Base-by-base conservation (phyloP, 92 coral and sea anemone genomes). In the Bergia puertoricense region DNA sequence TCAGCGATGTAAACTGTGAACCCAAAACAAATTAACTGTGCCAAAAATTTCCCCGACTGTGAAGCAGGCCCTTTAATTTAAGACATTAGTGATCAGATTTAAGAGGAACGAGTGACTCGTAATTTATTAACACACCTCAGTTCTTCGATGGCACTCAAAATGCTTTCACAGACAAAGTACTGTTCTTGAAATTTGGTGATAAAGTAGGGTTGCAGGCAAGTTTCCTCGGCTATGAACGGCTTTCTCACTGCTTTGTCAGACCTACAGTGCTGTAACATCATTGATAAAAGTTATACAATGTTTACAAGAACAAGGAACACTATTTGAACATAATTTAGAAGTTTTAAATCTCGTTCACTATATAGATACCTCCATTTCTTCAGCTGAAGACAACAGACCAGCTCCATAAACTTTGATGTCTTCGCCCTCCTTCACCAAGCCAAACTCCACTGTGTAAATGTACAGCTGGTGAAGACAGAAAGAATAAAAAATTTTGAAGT, bases 111-210 rank as follows among this genome's bases (percentile, higher is more conserved):
- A 56, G 23, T 39, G 20, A 76, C 69, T 22, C 18, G 38, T 36
- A 48, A 77, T 22, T 77, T 13, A 77, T 77, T 45, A 45, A 65
- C 42, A 69, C 20, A 84, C 87, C 87, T 69, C 87, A 84, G 46
- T 30, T 84, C 87, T 14, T 84, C 78, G 5, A 84, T 84, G 74
- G 78, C 78, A 69, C 78, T 69, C 4, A 50, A 36, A 69, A 84
- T 84, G 67, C 87, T 84, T 68, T 84, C 87, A 73, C 66, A 71
- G 6, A 84, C 77, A 48, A 45, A 84, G 87, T 84, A 84, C 11
- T 2, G 2, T 2, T 84, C 68, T 37, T 84, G 87, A 20, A 71
- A 84, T 46, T 67, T 84, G 43, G 87, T 84, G 77, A 84, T 84
- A 8, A 68, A 71, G 22, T 46, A 84, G 10, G 87, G 77, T 20